Evolutionary conservation across 2,113 vertebrate species (phyloP).

Genomic region (Zonotrichia leucophrys): DNA sequence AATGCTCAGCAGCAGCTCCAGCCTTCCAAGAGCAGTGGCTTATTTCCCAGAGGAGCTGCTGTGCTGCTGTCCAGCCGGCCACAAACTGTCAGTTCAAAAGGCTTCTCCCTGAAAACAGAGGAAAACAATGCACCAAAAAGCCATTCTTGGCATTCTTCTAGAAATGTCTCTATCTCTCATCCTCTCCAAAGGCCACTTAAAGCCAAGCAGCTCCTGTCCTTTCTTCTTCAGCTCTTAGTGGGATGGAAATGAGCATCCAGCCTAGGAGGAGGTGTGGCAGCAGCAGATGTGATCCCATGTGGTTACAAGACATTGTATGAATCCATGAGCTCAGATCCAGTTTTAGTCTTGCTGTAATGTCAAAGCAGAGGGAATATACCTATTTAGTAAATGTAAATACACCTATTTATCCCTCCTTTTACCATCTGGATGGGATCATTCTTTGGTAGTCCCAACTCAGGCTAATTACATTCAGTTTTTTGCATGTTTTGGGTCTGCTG

Average conservation of each 20-base stretch:
- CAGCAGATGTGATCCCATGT: rapidly evolving
- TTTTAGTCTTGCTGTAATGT: background rate
- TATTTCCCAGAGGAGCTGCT: background rate
- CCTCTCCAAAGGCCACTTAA: background rate
- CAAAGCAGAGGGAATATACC: background rate
- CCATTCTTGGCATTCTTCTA: background rate
- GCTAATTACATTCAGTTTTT: background rate
- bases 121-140: background rate
- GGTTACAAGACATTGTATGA: background rate
- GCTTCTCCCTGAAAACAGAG: background rate
- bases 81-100: background rate
- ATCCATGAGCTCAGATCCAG: background rate
- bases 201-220: background rate
- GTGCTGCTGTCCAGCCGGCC: background rate
- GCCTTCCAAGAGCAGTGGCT: background rate
- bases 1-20: background rate
- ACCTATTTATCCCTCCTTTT: background rate
- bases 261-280: background rate
- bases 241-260: background rate
- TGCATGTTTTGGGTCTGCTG: background rate
- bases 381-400: background rate
- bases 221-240: background rate
- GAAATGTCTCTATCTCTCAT: background rate
- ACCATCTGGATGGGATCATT: background rate
- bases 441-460: background rate